A percentile compares a stretch with the other conserved stretches of the same genome.
Evolutionary conservation across 30 jellyfish, hydroid and myxozoan species (phyloP).

Genomic region (Turritopsis dohrnii): DNA sequence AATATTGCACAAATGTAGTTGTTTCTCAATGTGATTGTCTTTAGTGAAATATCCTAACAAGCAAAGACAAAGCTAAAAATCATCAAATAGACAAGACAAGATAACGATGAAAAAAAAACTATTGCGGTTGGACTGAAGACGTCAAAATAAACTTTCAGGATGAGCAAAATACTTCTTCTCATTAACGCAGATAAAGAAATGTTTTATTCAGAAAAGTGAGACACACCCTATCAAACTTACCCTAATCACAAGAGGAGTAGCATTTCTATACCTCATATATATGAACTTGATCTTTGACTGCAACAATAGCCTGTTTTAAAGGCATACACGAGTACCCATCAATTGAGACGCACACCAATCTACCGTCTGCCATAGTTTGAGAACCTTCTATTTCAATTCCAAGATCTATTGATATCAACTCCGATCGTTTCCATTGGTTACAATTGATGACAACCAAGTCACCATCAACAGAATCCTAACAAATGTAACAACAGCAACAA

Average conservation of each 20-base stretch:
- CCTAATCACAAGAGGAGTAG: no score
- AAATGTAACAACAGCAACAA: not conserved
- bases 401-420: not conserved
- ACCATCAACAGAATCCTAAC: not conserved
- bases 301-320: not conserved
- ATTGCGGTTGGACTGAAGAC: not conserved
- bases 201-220: no score
- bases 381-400: not conserved
- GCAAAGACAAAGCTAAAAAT: not conserved
- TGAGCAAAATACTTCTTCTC: no score
- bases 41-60: not conserved
- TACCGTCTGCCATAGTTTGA: not conserved
- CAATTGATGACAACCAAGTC: not conserved
- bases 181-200: no score
- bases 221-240: not conserved
- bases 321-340: not conserved
- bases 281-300: not conserved
- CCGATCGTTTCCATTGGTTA: not conserved
- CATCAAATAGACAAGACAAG: no score
- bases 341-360: not conserved
- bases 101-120: no score
- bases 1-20: not conserved
- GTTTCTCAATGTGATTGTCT: conserved; percentile 1
- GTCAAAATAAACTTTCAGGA: no score
- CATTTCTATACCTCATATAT: not conserved